phyloP scores from a whole-genome alignment of 2,888 invertebrate species.

The Sturmia bella region DNA sequence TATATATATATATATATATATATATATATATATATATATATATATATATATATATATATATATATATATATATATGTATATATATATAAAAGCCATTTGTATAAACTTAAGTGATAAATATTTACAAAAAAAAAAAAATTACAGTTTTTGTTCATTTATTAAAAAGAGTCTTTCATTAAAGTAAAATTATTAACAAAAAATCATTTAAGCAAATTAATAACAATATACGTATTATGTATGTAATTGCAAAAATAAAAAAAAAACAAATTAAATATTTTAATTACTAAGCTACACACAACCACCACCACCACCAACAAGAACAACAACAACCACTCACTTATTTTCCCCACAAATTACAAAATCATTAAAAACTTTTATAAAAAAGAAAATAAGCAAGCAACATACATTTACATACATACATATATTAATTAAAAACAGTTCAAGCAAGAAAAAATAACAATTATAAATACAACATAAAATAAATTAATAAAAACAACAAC shows the following conservation, averaged over 20 bases:
- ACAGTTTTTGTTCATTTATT: slow-evolving; percentile 61
- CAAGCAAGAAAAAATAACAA: slow-evolving; percentile 50
- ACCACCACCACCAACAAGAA: slow-evolving; percentile 29
- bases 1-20: too few species aligned
- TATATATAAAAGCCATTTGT: slow-evolving; percentile 79
- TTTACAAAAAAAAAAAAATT: slow-evolving; percentile 68
- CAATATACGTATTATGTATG: slow-evolving; percentile 19
- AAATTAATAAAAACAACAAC: slow-evolving; percentile 53
- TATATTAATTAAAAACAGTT: slow-evolving; percentile 62
- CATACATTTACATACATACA: slow-evolving; percentile 63
- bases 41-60: too few species aligned
- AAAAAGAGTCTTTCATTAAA: slow-evolving; percentile 51
- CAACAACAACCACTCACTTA: neutral
- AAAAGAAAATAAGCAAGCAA: slow-evolving; percentile 14
- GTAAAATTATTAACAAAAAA: slow-evolving; percentile 30
- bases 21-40: too few species aligned
- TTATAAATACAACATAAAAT: slow-evolving; percentile 59
- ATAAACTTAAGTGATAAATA: slow-evolving; percentile 81
- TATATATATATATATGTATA: too few species aligned
- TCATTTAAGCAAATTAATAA: slow-evolving; percentile 32
- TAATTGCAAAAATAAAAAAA: slow-evolving; percentile 49
- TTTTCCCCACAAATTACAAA: slow-evolving; percentile 43
- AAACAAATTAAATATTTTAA: slow-evolving; percentile 60
- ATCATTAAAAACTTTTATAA: slow-evolving; percentile 70
- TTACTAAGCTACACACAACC: slow-evolving; percentile 55